phyloP scores from a whole-genome alignment of 2,113 vertebrate genomes.

The Bolborhynchus lineola region DNA sequence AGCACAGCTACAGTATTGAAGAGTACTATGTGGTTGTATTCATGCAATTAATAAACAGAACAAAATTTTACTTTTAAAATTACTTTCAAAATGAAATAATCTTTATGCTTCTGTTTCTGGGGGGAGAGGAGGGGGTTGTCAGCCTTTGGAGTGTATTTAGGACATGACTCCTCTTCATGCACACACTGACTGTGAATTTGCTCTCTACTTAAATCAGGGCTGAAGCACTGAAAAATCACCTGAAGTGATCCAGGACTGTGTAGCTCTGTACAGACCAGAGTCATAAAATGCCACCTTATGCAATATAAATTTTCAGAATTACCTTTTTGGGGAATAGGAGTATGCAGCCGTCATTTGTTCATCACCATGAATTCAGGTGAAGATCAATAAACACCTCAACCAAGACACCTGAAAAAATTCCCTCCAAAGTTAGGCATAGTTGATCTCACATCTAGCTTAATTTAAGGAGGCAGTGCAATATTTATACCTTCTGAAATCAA shows the following conservation, averaged over 20 bases:
- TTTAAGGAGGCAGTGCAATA: background rate
- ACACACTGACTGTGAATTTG: background rate
- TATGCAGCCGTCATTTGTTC: background rate
- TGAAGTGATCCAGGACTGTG: background rate
- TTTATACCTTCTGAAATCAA: background rate
- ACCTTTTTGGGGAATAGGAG: background rate
- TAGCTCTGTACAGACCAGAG: background rate
- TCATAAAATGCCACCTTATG: background rate
- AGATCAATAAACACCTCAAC: background rate
- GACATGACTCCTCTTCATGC: background rate
- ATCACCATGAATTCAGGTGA: background rate
- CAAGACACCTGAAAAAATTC: background rate
- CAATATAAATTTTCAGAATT: background rate
- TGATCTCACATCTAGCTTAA: background rate
- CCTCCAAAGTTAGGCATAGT: background rate
- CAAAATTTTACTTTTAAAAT: background rate
- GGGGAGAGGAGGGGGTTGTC: background rate
- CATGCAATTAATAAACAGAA: background rate
- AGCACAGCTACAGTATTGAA: background rate
- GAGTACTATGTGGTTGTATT: background rate
- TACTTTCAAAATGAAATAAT: background rate
- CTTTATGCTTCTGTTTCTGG: background rate
- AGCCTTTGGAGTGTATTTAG: background rate
- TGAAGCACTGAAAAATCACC: background rate
- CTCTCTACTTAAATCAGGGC: background rate